Percentiles rank a stretch among this genome's conserved stretches.
These are phyloP conservation scores for Micromys minutus DNA, from an alignment of 2,113 vertebrate genomes.

Conservation along the genomic window DNA sequence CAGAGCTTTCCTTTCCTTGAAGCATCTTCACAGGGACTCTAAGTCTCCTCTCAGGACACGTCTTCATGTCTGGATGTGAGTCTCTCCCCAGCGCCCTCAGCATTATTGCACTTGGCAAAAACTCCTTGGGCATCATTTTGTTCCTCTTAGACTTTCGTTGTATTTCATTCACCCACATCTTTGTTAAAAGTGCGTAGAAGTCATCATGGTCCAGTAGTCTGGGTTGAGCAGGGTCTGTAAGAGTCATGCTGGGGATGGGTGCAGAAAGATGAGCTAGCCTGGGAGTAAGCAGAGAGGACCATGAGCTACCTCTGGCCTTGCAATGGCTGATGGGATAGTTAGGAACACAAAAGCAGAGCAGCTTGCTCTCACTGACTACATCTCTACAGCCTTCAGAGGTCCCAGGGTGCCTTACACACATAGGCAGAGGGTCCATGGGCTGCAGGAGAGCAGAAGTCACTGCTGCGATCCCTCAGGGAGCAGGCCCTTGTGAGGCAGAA, in stretches of 20 bases:
- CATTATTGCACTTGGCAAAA: not conserved
- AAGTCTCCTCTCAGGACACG: not conserved
- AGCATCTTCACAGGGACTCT: not conserved
- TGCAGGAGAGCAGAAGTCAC: not conserved
- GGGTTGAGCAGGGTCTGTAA: not conserved
- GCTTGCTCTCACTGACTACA: not conserved
- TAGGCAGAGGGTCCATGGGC: not conserved
- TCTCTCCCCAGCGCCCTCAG: not conserved
- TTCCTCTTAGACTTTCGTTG: conserved; percentile 23
- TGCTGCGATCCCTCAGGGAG: not conserved
- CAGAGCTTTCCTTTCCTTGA: not conserved
- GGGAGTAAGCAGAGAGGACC: not conserved
- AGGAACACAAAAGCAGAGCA: not conserved
- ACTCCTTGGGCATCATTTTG: not conserved
- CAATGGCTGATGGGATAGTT: not conserved
- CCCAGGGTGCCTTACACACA: not conserved
- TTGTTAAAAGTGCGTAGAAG: not conserved
- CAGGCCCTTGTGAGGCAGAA: not conserved
- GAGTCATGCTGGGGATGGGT: not conserved
- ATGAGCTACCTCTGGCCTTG: not conserved
- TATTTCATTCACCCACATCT: not conserved
- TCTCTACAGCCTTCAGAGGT: not conserved
- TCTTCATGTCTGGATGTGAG: not conserved
- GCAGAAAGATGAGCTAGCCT: not conserved
- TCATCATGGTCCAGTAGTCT: not conserved